Evolutionary conservation across 1,140 invertebrate genomes (phyloP), one percentile per base, ranked within the genome.

Genomic region (Acromyrmex heyeri): DNA sequence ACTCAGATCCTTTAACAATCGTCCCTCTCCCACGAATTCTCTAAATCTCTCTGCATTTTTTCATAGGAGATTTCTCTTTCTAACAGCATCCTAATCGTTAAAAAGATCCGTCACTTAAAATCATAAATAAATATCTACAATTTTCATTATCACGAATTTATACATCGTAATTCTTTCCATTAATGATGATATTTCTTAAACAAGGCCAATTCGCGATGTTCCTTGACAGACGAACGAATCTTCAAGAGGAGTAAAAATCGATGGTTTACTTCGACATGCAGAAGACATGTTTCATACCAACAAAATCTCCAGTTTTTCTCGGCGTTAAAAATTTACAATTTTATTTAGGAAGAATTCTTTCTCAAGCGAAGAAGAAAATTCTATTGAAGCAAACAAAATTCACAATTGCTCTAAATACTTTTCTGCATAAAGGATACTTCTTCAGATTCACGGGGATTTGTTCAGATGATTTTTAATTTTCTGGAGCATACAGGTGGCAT

Each of bases 281-380:
- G 65, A 61, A 38, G 21, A 64, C 34, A 83, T 75, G 18, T 44
- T 59, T 73, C 34, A 3, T 34, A 24, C 8, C 7, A 79, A 24
- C 7, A 1, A 18, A 82, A 61, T 21, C 12, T 14, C 1, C 27
- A 24, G 7, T 44, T 57, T 57, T 27, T 1, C 48, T 21, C 3
- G 16, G 34, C 21, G 21, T 10, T 10, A 24, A 48, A 30, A 55
- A 44, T 44, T 14, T 7, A 18, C 14, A 30, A 44, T 14, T 70
- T 57, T 7, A 12, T n/a, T 55, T 67, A n/a, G 3, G 1, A n/a
- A 57, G 14, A 2, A 44, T 70, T 62, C 18, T 18, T 73, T 44
- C 24, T 48, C n/a, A 21, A 7, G 12, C 38, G 0, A 50, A 38
- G 10, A 57, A 38, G 16, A 57, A 27, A 21, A 81, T 70, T 70